Conservation (phyloP, 2,797 vertebrate genomes). For the Pseudocheirus occidentalis region DNA sequence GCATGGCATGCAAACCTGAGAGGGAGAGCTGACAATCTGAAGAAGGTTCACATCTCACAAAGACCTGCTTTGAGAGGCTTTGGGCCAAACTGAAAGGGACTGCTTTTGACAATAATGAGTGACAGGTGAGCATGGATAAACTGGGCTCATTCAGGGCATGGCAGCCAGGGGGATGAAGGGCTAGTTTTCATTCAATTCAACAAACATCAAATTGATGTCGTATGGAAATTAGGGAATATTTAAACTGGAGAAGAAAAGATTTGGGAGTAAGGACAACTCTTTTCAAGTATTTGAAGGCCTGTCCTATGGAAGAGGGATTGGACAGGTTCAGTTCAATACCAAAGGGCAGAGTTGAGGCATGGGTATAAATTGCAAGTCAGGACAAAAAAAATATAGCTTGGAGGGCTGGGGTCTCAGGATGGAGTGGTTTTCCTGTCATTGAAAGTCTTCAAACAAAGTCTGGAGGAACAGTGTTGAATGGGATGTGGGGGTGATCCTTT, state of each 20-base stretch:
- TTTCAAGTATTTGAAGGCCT: background rate
- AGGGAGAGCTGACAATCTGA: background rate
- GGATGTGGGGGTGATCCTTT: background rate
- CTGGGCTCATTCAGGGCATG: too few species aligned
- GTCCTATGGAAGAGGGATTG: background rate
- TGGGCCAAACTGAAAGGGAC: background rate
- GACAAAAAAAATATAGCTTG: background rate
- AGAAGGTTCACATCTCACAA: background rate
- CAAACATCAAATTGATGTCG: background rate
- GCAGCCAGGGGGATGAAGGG: background rate
- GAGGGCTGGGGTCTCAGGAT: background rate
- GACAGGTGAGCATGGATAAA: too few species aligned
- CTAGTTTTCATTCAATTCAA: background rate
- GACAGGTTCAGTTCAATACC: background rate
- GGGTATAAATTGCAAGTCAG: background rate
- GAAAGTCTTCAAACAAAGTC: background rate
- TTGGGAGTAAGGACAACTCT: background rate
- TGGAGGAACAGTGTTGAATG: background rate
- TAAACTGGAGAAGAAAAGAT: background rate
- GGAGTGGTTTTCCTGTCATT: background rate
- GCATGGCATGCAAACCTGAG: background rate
- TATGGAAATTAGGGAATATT: background rate
- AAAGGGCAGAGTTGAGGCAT: background rate
- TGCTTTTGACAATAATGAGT: background rate
- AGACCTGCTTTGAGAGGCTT: background rate